Conservation (phyloP, 1,140 invertebrate species). For the Drosophila baimaii region DNA sequence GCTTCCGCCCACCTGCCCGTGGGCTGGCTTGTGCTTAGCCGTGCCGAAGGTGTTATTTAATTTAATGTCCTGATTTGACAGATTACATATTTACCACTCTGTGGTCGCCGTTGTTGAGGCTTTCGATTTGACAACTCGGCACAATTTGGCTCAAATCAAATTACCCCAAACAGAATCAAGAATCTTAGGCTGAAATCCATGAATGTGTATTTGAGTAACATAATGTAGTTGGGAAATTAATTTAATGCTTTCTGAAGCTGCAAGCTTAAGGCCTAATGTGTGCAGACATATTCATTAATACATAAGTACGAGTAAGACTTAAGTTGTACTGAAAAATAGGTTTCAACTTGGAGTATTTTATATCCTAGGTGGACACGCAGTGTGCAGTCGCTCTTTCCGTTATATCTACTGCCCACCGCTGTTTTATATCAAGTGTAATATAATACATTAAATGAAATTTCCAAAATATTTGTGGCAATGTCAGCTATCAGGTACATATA, state of each 20-base stretch:
- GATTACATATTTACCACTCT: conserved; percentile 53
- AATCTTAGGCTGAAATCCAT: background rate
- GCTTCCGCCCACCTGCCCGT: conserved; percentile 1
- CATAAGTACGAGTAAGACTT: background rate
- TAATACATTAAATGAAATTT: background rate
- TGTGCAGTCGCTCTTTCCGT: too few species aligned
- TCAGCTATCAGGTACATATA: background rate
- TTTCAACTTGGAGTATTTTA: too few species aligned
- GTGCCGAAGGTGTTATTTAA: conserved; percentile 56
- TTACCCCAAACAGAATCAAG: background rate
- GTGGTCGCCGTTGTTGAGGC: conserved; percentile 11
- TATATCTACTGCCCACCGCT: too few species aligned
- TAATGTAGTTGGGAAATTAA: background rate
- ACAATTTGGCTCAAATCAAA: background rate
- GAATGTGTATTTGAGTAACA: background rate
- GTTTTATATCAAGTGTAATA: too few species aligned
- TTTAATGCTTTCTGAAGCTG: background rate
- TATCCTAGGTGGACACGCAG: too few species aligned
- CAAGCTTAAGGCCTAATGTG: too few species aligned
- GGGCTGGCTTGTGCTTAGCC: conserved; percentile 6
- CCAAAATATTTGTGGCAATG: background rate
- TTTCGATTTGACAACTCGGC: conserved; percentile 18
- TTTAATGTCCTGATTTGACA: conserved; percentile 64
- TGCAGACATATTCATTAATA: background rate
- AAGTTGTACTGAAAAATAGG: background rate